Conservation (phyloP, 1,140 invertebrate genomes). For the Penaeus vannamei region DNA sequence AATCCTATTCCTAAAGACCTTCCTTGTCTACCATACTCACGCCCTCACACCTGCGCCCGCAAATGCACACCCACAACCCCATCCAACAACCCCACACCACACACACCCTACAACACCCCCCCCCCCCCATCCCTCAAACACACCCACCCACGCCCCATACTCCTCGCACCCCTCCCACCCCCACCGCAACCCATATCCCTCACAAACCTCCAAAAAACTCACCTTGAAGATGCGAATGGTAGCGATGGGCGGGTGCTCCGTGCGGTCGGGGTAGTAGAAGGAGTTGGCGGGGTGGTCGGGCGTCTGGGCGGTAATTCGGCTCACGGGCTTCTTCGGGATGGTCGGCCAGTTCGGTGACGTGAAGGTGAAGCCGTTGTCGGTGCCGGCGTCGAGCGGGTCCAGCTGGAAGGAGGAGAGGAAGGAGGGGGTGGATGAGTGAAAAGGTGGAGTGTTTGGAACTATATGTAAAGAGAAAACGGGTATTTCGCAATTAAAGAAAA, state of each 20-base stretch:
- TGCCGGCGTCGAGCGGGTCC: constrained; percentile 96
- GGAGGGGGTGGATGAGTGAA: not conserved
- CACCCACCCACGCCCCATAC: not conserved
- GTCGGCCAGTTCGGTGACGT: constrained; percentile 96
- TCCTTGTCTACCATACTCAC: not conserved
- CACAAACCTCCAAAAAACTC: not conserved
- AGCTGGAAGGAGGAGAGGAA: constrained; percentile 75
- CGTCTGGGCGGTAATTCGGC: constrained; percentile 89
- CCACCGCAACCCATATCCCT: not conserved
- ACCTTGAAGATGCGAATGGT: constrained; percentile 89
- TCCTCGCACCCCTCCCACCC: not conserved
- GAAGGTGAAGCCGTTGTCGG: constrained; percentile 97
- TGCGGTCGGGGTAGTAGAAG: constrained; percentile 92
- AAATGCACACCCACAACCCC: not conserved
- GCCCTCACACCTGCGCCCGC: no score
- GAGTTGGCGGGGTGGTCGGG: constrained; percentile 93
- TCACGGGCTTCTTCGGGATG: constrained; percentile 89
- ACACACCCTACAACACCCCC: not conserved
- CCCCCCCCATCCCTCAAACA: constrained; percentile 11
- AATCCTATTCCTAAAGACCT: not conserved
- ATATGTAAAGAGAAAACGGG: no score
- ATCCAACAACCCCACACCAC: not conserved
- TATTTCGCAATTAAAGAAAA: not conserved
- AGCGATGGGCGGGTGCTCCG: constrained; percentile 90
- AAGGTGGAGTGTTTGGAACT: no score